Evolutionary conservation across 2,888 invertebrate species (phyloP).

Genomic region (Diplazon laetatorius): DNA sequence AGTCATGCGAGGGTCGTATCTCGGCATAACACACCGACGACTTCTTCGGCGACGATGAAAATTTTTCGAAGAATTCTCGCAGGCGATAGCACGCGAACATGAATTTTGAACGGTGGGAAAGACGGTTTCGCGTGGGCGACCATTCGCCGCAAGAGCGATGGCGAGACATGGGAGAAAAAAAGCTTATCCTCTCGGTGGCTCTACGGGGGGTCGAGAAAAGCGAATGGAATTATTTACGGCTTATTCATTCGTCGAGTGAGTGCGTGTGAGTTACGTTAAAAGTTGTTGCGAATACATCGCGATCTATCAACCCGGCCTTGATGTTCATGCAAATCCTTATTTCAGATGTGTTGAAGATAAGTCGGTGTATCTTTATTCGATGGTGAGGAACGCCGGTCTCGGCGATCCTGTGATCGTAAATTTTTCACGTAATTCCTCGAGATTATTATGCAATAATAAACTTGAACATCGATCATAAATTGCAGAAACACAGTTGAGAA

Average conservation of each 20-base stretch:
- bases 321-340: constrained; percentile 79
- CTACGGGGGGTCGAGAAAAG: constrained; percentile 41
- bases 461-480: too few relatives aligned
- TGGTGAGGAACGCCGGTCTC: constrained; percentile 33
- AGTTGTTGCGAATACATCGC: constrained; percentile 76
- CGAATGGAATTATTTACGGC: constrained; percentile 76
- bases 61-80: constrained; percentile 47
- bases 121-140: constrained; percentile 3
- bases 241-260: constrained; percentile 71
- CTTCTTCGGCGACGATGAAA: constrained; percentile 46
- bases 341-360: constrained; percentile 76
- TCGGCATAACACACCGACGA: constrained; percentile 50
- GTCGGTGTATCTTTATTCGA: constrained; percentile 70
- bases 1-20: constrained; percentile 54
- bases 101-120: constrained; percentile 57
- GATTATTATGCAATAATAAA: not conserved
- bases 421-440: not conserved
- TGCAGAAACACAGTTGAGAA: too few relatives aligned
- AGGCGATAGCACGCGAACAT: constrained; percentile 44
- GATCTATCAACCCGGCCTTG: constrained; percentile 65
- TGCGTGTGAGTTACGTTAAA: constrained; percentile 70
- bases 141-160: constrained; percentile 24
- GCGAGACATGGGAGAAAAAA: constrained; percentile 51
- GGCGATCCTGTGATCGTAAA: constrained; percentile 6
- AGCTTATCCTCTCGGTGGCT: constrained; percentile 22